Evolutionary conservation across 2,888 invertebrate species (phyloP), one percentile per base, ranked within the genome.

Genomic region (Neoascia interrupta): DNA sequence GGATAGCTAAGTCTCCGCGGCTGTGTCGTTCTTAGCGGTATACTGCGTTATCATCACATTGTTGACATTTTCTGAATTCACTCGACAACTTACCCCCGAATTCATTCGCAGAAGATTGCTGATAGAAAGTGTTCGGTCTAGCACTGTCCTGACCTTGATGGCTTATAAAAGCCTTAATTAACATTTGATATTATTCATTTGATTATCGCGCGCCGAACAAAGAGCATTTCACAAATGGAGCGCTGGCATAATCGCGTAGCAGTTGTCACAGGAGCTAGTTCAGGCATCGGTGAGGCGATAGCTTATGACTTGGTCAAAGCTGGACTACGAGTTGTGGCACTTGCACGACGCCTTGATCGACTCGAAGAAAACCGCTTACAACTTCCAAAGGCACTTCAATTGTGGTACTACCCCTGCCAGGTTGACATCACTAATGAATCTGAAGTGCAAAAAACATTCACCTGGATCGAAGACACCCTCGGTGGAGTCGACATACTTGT

Each of bases 401-500:
- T 4, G 0, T 13, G 19, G 3, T 81, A 74, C n/a, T 69, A 47
- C 56, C 21, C 73, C 3, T 28, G 66, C 5, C 47, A 73, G 26
- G 45, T 70, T 1, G 91, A 92, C 82, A 83, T 92, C 3, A 85
- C 86, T 10, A 88, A 90, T 26, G 91, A 91, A 68, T 86, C 89
- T 0, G 90, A 91, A 3, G 90, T 92, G 18, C 81, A 89, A 31
- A 83, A 84, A 8, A 89, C 90, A 60, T 92, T 92, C 84, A 82
- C 84, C 11, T 88, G 86, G 85, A 89, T 91, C 61, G 89, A 90
- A 10, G 82, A 86, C 18, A 85, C 88, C 10, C 83, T 90, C 5
- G 92, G 91, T 0, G 90, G 90, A 1, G 88, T 91, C 6, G 90
- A 91, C 83, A 88, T 92, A 3, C 88, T 92, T 56, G 85, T 92